Percentiles rank a stretch among this genome's conserved stretches.
Evolutionary conservation across 2,797 vertebrate genomes (phyloP).

Genomic region (Pipistrellus pipistrellus): DNA sequence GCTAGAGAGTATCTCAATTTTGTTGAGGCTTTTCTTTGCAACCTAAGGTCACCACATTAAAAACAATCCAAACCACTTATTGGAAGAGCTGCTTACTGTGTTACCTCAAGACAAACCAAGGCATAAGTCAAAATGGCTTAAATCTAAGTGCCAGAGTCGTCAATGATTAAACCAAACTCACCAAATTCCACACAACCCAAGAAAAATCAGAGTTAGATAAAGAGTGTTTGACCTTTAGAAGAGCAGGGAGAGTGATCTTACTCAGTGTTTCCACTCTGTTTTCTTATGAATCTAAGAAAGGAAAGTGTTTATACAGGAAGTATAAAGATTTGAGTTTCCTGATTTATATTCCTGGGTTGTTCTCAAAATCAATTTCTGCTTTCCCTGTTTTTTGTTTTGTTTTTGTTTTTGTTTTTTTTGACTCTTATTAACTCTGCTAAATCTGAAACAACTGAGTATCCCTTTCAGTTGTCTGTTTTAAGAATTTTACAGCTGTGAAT

Average conservation of each 20-base stretch:
- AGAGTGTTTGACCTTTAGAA: conserved; percentile 20
- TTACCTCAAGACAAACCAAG: neutral
- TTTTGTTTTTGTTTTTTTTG: neutral
- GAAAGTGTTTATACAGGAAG: conserved; percentile 43
- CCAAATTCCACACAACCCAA: neutral
- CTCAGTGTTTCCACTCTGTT: neutral
- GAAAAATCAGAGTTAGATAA: neutral
- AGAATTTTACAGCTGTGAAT: neutral
- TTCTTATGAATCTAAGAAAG: conserved; percentile 4
- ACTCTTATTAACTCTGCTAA: neutral
- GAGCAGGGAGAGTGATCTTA: neutral
- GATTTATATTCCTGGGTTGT: conserved; percentile 7
- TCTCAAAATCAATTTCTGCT: neutral
- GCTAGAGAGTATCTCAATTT: neutral
- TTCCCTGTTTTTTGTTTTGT: neutral
- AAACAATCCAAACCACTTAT: neutral
- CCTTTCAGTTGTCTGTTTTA: neutral
- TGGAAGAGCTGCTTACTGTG: neutral
- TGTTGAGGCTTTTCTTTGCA: conserved; percentile 34
- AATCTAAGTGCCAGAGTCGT: neutral
- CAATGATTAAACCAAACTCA: neutral
- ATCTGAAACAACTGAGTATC: neutral
- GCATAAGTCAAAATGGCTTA: neutral
- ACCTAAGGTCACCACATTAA: neutral
- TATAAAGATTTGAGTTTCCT: conserved; percentile 13